Percentiles rank a stretch among this genome's conserved stretches.
Conservation (phyloP, 2,797 vertebrate genomes). For the Melopsittacus undulatus region DNA sequence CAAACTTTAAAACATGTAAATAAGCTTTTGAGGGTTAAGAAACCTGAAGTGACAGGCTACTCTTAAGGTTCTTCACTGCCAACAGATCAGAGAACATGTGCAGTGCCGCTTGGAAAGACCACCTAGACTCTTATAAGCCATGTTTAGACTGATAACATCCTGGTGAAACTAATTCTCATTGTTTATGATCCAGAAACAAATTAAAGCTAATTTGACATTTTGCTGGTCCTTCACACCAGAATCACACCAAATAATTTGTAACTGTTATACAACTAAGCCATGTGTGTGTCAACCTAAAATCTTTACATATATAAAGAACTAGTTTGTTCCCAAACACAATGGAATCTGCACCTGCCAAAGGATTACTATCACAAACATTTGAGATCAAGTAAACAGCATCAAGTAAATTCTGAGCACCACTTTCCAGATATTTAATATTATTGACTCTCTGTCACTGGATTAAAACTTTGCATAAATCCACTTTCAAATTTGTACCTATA, state of each 20-base stretch:
- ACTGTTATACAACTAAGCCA: background rate
- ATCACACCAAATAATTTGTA: background rate
- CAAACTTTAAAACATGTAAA: background rate
- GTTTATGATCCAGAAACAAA: background rate
- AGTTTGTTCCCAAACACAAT: background rate
- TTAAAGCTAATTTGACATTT: background rate
- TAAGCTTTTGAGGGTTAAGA: background rate
- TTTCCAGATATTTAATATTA: background rate
- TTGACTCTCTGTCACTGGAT: background rate
- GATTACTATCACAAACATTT: background rate
- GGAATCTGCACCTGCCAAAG: background rate
- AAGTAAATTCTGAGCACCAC: background rate
- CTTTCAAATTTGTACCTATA: background rate
- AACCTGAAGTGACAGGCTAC: background rate
- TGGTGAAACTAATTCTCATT: background rate
- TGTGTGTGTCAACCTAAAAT: background rate
- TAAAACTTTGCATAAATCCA: background rate
- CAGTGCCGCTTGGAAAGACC: background rate
- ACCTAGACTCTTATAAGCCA: background rate
- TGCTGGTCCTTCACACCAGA: background rate
- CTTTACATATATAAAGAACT: background rate
- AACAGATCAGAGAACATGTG: background rate
- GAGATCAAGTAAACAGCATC: background rate
- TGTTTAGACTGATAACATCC: background rate
- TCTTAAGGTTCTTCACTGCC: background rate